These are phyloP conservation scores for Yasuhikotakia modesta DNA, from an alignment of 2,797 vertebrate species.

Conservation along the genomic window DNA sequence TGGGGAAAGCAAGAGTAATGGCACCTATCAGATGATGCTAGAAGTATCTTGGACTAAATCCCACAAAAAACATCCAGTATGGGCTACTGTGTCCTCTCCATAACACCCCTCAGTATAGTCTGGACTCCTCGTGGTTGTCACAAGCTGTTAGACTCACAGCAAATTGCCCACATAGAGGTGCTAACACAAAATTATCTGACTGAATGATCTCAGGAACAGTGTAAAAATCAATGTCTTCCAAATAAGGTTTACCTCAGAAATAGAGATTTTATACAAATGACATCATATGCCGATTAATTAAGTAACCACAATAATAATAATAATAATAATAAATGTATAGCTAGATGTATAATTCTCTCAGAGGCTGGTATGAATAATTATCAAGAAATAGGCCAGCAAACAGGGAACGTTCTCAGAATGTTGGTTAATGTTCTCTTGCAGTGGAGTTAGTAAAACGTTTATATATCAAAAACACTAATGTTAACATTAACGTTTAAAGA, in stretches of 20 bases:
- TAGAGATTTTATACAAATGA: too few species aligned
- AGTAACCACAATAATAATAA: too few species aligned
- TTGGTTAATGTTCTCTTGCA: too few species aligned
- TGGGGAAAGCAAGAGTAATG: constrained; percentile 45
- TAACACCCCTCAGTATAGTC: constrained; percentile 29
- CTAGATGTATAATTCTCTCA: background rate
- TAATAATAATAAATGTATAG: too few species aligned
- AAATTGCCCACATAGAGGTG: constrained; percentile 2
- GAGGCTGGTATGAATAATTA: background rate
- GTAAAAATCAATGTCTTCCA: too few species aligned
- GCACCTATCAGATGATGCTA: constrained; percentile 46
- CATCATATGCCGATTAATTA: too few species aligned
- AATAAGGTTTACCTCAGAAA: too few species aligned
- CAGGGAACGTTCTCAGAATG: too few species aligned
- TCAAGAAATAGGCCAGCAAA: background rate
- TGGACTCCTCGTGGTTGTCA: constrained; percentile 24
- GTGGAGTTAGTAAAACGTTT: too few species aligned
- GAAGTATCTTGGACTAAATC: constrained; percentile 27
- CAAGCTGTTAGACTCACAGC: constrained; percentile 23
- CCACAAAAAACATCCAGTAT: constrained; percentile 32
- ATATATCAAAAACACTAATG: too few species aligned
- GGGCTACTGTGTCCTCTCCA: constrained; percentile 6
- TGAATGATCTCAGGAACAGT: too few species aligned
- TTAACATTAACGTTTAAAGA: too few species aligned
- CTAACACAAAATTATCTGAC: background rate